phyloP scores from a whole-genome alignment of 1,140 invertebrate genomes.

The Meteorus sp. region DNA sequence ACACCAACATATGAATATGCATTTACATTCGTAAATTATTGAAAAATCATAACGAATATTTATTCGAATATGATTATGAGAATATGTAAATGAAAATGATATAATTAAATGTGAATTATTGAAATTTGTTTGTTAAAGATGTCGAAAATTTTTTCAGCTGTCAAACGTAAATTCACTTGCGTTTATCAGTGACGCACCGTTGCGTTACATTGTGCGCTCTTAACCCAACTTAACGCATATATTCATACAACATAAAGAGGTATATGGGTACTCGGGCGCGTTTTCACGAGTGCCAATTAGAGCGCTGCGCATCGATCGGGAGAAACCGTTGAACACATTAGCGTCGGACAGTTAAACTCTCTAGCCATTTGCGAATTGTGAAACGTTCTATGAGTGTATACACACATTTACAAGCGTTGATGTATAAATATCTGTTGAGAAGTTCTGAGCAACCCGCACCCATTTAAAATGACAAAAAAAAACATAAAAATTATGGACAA shows the following conservation, averaged over 20 bases:
- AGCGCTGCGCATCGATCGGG: slow-evolving; percentile 30
- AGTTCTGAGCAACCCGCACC: not conserved
- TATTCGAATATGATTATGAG: too few relatives aligned
- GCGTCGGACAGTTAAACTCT: slow-evolving; percentile 30
- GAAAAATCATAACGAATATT: too few relatives aligned
- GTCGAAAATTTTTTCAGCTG: too few relatives aligned
- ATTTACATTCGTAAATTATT: too few relatives aligned
- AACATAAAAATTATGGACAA: not conserved
- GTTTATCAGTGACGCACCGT: not conserved
- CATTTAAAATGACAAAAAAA: too few relatives aligned
- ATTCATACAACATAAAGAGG: slow-evolving; percentile 11
- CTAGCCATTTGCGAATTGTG: slow-evolving; percentile 30
- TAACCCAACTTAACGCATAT: not conserved
- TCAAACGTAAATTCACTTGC: too few relatives aligned
- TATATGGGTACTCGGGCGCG: slow-evolving; percentile 14
- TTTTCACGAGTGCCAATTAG: slow-evolving; percentile 33
- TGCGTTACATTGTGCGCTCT: too few relatives aligned
- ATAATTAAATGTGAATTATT: too few relatives aligned
- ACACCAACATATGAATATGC: too few relatives aligned
- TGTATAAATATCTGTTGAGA: not conserved
- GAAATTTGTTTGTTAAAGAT: too few relatives aligned
- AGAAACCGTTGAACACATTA: slow-evolving; percentile 34
- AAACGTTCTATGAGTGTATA: slow-evolving; percentile 17
- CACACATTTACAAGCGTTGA: too few relatives aligned
- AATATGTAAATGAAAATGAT: too few relatives aligned